Conservation (phyloP, 2,888 invertebrate genomes). For the Acronicta leporina region DNA sequence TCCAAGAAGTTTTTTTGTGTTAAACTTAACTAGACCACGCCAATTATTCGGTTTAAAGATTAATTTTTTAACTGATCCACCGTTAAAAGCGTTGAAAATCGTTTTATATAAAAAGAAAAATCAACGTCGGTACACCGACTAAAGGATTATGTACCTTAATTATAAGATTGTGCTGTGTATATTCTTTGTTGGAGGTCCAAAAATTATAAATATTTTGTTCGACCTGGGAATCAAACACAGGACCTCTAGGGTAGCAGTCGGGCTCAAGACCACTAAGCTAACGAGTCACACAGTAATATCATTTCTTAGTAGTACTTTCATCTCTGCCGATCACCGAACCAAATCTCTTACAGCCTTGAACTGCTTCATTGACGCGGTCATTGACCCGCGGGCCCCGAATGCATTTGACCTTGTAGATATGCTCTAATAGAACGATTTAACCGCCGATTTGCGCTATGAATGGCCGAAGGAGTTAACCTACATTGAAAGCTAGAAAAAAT, state of each 20-base stretch:
- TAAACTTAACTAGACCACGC: constrained; percentile 13
- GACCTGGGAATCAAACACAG: too few species aligned
- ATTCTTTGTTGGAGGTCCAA: too few species aligned
- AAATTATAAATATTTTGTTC: too few species aligned
- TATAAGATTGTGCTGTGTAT: too few species aligned
- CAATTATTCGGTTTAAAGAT: constrained; percentile 17
- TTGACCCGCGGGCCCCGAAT: constrained; percentile 9
- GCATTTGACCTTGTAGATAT: constrained; percentile 27
- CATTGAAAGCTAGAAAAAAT: neutral
- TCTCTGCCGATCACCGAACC: neutral
- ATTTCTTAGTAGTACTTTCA: neutral
- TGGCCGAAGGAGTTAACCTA: constrained; percentile 24
- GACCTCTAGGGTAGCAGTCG: too few species aligned
- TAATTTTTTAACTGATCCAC: constrained; percentile 10
- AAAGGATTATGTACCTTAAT: too few species aligned
- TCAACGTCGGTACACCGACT: too few species aligned
- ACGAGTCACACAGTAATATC: too few species aligned
- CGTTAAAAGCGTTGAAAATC: constrained; percentile 10
- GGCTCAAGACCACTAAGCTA: too few species aligned
- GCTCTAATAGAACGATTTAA: constrained; percentile 20
- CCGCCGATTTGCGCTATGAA: constrained; percentile 16
- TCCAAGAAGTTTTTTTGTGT: constrained; percentile 11
- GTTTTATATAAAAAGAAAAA: neutral
- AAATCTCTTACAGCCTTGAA: constrained; percentile 4
- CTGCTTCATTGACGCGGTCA: neutral